phyloP scores from a whole-genome alignment of 1,140 invertebrate genomes.

The Nephila pilipes region DNA sequence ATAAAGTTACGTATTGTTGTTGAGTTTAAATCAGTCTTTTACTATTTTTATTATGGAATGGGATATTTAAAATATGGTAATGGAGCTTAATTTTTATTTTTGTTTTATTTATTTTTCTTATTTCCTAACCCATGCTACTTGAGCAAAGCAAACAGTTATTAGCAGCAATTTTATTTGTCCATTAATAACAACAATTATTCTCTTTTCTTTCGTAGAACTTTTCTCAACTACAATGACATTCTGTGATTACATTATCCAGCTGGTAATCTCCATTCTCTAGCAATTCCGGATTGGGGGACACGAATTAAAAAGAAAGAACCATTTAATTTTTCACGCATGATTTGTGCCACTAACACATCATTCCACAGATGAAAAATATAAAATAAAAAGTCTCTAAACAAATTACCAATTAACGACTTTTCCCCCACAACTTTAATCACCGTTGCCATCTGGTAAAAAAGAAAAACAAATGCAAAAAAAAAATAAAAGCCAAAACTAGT shows the following conservation, averaged over 20 bases:
- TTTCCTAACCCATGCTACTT: too few species aligned
- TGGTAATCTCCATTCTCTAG: background rate
- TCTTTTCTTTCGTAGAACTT: too few species aligned
- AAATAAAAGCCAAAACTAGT: background rate
- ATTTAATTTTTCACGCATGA: conserved; percentile 26
- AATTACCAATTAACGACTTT: conserved; percentile 48
- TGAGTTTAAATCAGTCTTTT: too few species aligned
- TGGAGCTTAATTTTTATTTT: too few species aligned
- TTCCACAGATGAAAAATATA: background rate
- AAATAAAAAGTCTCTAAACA: background rate
- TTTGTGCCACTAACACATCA: background rate
- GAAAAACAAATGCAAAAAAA: background rate
- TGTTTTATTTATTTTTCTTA: too few species aligned
- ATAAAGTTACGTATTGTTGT: too few species aligned
- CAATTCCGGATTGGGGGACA: background rate
- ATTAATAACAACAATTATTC: background rate
- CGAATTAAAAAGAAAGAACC: background rate
- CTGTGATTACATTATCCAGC: background rate
- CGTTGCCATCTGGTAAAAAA: conserved; percentile 26
- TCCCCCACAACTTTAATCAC: background rate
- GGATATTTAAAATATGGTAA: too few species aligned
- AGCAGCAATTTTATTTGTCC: too few species aligned
- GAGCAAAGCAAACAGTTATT: too few species aligned
- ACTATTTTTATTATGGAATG: too few species aligned
- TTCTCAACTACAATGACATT: too few species aligned